phyloP scores from a whole-genome alignment of 2,888 invertebrate genomes.

The Dynastes tityus region DNA sequence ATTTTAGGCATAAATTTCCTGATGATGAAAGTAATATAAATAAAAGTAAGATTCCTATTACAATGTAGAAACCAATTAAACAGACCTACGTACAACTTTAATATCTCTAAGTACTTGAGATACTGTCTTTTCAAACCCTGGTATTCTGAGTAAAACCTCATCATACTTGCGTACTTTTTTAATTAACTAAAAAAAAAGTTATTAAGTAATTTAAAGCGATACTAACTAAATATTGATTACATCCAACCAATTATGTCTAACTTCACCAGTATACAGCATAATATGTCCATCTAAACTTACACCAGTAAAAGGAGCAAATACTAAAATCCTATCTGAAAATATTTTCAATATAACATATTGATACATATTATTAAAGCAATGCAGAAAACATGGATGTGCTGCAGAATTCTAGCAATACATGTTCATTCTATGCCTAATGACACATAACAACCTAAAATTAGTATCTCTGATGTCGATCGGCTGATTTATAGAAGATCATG shows the following conservation, averaged over 20 bases:
- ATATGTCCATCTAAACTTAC: slow-evolving; percentile 93
- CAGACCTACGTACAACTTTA: slow-evolving; percentile 85
- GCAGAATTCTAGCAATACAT: too few species aligned
- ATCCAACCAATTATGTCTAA: slow-evolving; percentile 93
- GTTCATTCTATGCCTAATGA: too few species aligned
- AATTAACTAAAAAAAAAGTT: slow-evolving; percentile 77
- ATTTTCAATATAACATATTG: not conserved
- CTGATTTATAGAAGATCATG: too few species aligned
- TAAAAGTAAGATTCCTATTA: slow-evolving; percentile 58
- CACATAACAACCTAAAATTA: too few species aligned
- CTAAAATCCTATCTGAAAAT: slow-evolving; percentile 80
- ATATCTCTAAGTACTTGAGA: slow-evolving; percentile 89
- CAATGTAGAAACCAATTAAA: slow-evolving; percentile 57
- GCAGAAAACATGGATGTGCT: too few species aligned
- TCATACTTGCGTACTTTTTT: slow-evolving; percentile 87
- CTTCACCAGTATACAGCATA: slow-evolving; percentile 93
- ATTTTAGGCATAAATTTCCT: slow-evolving; percentile 94
- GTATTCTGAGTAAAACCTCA: slow-evolving; percentile 81
- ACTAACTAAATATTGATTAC: slow-evolving; percentile 73
- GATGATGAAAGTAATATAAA: slow-evolving; percentile 61
- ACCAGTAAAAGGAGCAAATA: slow-evolving; percentile 92
- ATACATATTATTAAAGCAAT: too few species aligned
- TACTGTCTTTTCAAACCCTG: slow-evolving; percentile 87
- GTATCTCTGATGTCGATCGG: too few species aligned
- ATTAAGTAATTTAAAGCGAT: slow-evolving; percentile 2